A percentile compares a stretch with the other conserved stretches of the same genome.
Evolutionary conservation across 2,113 vertebrate genomes (phyloP).

Genomic region (Misgurnus mizolepis): DNA sequence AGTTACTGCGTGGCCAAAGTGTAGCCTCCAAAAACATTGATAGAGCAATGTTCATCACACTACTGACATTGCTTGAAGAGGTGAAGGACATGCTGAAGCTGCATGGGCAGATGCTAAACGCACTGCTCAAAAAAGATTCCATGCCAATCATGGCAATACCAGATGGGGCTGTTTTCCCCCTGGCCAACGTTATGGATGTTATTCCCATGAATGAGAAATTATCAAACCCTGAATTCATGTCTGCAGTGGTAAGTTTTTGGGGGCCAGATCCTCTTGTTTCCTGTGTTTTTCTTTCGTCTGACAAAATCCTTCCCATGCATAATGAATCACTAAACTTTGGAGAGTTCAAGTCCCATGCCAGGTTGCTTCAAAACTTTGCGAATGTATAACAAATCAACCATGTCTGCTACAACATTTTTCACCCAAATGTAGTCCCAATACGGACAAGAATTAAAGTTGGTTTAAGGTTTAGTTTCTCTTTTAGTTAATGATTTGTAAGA

Average conservation of each 20-base stretch:
- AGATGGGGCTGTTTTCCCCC: background rate
- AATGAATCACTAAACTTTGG: too few relatives aligned
- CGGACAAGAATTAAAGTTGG: too few relatives aligned
- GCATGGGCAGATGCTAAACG: conserved; percentile 16
- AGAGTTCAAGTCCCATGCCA: too few relatives aligned
- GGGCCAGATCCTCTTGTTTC: conserved; percentile 2
- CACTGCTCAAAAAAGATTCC: conserved; percentile 18
- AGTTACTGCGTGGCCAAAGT: conserved; percentile 17
- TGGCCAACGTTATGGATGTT: conserved; percentile 7
- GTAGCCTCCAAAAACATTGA: background rate
- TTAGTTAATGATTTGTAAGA: too few relatives aligned
- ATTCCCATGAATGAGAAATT: background rate
- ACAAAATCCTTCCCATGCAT: too few relatives aligned
- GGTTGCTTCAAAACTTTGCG: too few relatives aligned
- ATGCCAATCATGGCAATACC: background rate
- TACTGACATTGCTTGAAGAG: background rate
- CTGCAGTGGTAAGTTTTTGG: conserved; percentile 12
- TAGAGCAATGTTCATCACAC: conserved; percentile 1
- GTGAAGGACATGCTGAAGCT: background rate
- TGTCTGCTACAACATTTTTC: too few relatives aligned
- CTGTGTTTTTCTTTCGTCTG: background rate
- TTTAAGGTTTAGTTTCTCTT: too few relatives aligned
- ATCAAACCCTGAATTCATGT: conserved; percentile 10
- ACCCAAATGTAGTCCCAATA: too few relatives aligned
- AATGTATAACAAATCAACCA: too few relatives aligned